Conservation (phyloP, 1,140 invertebrate genomes). For the Scaptodrosophila lebanonensis region DNA sequence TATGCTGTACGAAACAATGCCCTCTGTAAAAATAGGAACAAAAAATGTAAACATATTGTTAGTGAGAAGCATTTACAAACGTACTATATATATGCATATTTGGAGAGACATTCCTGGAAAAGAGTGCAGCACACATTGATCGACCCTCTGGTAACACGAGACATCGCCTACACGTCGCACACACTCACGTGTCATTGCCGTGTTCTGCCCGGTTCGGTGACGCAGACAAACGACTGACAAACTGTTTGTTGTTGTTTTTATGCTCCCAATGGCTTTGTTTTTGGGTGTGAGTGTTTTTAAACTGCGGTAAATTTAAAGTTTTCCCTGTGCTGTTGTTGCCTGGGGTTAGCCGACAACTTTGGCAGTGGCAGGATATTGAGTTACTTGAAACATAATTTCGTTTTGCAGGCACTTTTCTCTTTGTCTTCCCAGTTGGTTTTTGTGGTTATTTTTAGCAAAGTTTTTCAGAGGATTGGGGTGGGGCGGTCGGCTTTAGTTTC, state of each 20-base stretch:
- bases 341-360: slow-evolving; percentile 7
- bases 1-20: slow-evolving; percentile 89
- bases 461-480: slow-evolving; percentile 3
- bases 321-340: neutral
- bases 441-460: slow-evolving; percentile 57
- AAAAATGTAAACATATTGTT: slow-evolving; percentile 30
- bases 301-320: slow-evolving; percentile 60
- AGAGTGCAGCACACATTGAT: no score
- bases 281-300: slow-evolving; percentile 35
- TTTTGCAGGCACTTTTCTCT: slow-evolving; percentile 55
- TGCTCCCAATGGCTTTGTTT: slow-evolving; percentile 4
- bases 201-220: slow-evolving; percentile 36
- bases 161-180: slow-evolving; percentile 11
- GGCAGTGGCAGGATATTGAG: slow-evolving; percentile 42
- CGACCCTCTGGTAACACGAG: no score
- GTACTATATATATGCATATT: no score
- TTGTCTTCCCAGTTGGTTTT: slow-evolving; percentile 39
- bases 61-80: no score
- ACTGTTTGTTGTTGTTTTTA: slow-evolving; percentile 16
- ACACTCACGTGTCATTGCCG: slow-evolving; percentile 25
- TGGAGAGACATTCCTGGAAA: no score
- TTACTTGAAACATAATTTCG: slow-evolving; percentile 69
- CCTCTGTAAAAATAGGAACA: slow-evolving; percentile 80
- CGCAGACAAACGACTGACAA: slow-evolving; percentile 63
- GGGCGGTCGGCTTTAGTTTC: neutral